Conservation (phyloP, 2,797 vertebrate genomes). For the Rhadinocentrus ornatus region DNA sequence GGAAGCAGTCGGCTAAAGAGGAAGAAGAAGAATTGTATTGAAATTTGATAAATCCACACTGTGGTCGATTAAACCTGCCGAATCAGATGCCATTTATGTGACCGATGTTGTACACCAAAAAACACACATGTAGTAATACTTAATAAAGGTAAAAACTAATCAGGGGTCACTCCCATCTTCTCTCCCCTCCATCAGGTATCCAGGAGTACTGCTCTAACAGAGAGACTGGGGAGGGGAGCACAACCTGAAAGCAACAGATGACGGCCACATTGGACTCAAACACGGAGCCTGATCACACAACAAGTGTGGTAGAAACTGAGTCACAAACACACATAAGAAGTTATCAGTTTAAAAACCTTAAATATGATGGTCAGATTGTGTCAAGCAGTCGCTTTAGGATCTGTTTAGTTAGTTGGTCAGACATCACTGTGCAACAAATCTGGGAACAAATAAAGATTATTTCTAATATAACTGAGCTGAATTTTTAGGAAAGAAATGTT, state of each 20-base stretch:
- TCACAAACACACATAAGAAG: neutral
- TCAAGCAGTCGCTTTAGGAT: neutral
- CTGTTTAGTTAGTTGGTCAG: neutral
- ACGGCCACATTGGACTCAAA: neutral
- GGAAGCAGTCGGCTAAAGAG: constrained; percentile 51
- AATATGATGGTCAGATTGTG: neutral
- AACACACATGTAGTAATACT: constrained; percentile 1
- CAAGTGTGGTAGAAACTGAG: neutral
- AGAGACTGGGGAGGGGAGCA: constrained; percentile 45
- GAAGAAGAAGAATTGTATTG: constrained; percentile 29
- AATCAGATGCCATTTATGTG: constrained; percentile 2
- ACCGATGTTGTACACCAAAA: neutral
- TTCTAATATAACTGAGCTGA: neutral
- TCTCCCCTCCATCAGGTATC: constrained; percentile 67
- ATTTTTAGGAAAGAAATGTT: neutral
- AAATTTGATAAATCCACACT: constrained; percentile 12
- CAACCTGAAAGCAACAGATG: constrained; percentile 35
- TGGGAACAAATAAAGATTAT: neutral
- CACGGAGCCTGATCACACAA: neutral
- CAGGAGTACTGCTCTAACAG: constrained; percentile 76
- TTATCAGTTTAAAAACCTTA: neutral
- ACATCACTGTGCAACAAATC: neutral
- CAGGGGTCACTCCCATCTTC: neutral
- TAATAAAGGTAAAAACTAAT: neutral
- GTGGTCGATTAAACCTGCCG: constrained; percentile 1